A percentile compares a stretch with the other conserved stretches of the same genome.
phyloP scores from a whole-genome alignment of 2,888 invertebrate genomes.

The Hypselothyrea guttata region DNA sequence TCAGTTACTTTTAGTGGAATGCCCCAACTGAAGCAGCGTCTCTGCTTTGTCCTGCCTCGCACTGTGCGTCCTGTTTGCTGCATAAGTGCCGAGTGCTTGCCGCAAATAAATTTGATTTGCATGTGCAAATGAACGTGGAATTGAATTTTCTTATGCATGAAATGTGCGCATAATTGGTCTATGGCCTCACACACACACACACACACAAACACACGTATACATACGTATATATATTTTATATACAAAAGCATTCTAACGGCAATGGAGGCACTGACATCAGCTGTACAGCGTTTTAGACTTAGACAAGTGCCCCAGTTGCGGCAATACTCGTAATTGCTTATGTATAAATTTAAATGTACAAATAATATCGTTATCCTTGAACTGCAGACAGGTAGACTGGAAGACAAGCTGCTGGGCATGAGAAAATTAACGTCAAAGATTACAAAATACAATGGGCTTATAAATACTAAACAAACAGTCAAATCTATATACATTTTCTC shows the following conservation, averaged over 20 bases:
- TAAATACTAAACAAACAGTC: conserved; percentile 14
- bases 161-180: conserved; percentile 75
- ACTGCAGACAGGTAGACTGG: conserved; percentile 8
- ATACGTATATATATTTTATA: conserved; percentile 11
- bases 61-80: conserved; percentile 33
- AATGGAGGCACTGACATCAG: conserved; percentile 35
- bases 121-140: conserved; percentile 78
- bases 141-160: conserved; percentile 79
- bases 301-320: conserved; percentile 47
- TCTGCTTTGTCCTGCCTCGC: conserved; percentile 28
- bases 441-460: background rate
- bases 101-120: conserved; percentile 77
- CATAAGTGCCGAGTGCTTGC: conserved; percentile 66
- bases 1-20: conserved; percentile 56
- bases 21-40: conserved; percentile 12
- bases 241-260: conserved; percentile 37
- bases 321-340: conserved; percentile 49
- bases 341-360: conserved; percentile 50
- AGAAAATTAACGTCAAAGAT: background rate
- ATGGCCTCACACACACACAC: conserved; percentile 32
- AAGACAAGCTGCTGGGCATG: background rate
- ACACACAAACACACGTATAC: conserved; percentile 11
- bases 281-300: conserved; percentile 44
- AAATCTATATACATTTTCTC: too few relatives aligned
- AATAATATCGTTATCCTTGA: conserved; percentile 22